phyloP scores from a whole-genome alignment of 2,797 vertebrate genomes.

The Enteromius afrohamiltoni region DNA sequence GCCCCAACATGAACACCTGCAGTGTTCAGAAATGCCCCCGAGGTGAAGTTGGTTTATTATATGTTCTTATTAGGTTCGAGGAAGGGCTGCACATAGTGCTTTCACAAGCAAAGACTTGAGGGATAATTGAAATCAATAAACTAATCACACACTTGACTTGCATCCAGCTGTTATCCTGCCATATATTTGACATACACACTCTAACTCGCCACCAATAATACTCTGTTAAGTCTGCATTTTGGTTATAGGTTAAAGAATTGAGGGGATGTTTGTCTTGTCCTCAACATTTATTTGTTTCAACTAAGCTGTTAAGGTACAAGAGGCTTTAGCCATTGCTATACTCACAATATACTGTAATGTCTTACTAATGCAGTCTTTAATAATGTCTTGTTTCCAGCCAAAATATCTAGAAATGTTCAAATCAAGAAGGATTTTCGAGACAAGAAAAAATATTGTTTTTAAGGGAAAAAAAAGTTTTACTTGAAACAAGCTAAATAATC shows the following conservation, averaged over 20 bases:
- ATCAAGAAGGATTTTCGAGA: too few species aligned
- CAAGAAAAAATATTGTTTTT: too few species aligned
- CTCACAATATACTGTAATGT: neutral
- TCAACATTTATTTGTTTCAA: neutral
- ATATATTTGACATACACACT: slow-evolving; percentile 43
- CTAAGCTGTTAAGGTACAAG: neutral
- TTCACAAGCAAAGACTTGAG: slow-evolving; percentile 31
- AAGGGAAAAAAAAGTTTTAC: too few species aligned
- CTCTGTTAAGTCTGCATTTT: neutral
- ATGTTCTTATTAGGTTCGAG: slow-evolving; percentile 32
- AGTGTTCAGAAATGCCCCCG: slow-evolving; percentile 31
- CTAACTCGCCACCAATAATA: slow-evolving; percentile 12
- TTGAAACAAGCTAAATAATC: too few species aligned
- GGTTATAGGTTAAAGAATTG: slow-evolving; percentile 38
- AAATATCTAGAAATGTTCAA: too few species aligned
- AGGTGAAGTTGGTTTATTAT: slow-evolving; percentile 36
- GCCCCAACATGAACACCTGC: slow-evolving; percentile 18
- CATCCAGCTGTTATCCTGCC: slow-evolving; percentile 34
- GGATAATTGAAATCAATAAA: slow-evolving; percentile 57
- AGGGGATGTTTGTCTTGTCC: slow-evolving; percentile 33
- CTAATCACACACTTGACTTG: slow-evolving; percentile 53
- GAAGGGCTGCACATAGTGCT: slow-evolving; percentile 23
- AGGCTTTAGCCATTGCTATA: neutral
- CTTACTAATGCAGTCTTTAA: neutral
- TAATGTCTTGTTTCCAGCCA: too few species aligned